phyloP scores from a whole-genome alignment of 2,797 vertebrate species.

The Cynodonichthys magdalenae region DNA sequence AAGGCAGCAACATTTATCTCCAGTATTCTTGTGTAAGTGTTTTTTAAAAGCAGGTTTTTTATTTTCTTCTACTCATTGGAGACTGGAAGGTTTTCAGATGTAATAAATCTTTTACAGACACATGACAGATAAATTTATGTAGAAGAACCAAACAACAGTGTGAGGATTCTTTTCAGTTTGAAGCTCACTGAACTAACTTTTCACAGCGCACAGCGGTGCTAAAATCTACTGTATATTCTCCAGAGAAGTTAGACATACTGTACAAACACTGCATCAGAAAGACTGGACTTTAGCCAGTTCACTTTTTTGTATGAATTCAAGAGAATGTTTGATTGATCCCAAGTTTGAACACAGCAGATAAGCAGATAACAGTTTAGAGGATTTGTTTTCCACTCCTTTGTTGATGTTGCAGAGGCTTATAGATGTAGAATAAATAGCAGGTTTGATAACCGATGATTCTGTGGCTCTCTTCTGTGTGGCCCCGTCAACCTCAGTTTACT shows the following conservation, averaged over 20 bases:
- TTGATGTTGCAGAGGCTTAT: not conserved
- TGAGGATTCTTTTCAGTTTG: not conserved
- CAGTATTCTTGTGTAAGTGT: not conserved
- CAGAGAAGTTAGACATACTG: not conserved
- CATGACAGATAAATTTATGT: too few relatives aligned
- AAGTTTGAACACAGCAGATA: not conserved
- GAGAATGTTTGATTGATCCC: not conserved
- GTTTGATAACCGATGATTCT: not conserved
- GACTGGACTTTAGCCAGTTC: not conserved
- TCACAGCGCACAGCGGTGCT: not conserved
- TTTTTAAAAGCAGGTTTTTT: not conserved
- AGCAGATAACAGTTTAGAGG: not conserved
- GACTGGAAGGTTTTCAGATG: not conserved
- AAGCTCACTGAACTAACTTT: not conserved
- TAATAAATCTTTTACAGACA: not conserved
- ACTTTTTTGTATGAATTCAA: not conserved
- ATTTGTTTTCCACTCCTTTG: not conserved
- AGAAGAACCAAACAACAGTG: too few relatives aligned
- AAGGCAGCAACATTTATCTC: conserved; percentile 3
- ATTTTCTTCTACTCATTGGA: not conserved
- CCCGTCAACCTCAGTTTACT: not conserved
- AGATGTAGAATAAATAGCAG: not conserved
- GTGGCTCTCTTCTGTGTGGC: not conserved
- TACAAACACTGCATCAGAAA: not conserved
- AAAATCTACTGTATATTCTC: not conserved